These are phyloP conservation scores for Ormia ochracea DNA, from an alignment of 2,888 invertebrate genomes.

Conservation along the genomic window DNA sequence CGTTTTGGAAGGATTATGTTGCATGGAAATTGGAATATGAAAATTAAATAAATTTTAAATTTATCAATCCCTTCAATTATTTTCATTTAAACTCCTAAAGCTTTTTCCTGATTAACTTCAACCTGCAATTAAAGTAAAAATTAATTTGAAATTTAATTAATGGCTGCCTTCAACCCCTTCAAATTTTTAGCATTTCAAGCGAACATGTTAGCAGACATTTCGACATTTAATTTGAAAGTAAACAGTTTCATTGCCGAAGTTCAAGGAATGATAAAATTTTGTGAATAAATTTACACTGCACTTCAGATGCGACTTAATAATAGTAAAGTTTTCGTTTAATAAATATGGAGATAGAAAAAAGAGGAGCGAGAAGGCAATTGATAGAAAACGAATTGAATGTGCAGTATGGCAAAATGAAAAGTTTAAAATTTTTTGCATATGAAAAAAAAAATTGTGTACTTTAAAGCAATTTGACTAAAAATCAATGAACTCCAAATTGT, in stretches of 20 bases:
- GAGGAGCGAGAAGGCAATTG: neutral
- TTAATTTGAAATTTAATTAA: constrained; percentile 26
- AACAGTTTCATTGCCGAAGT: constrained; percentile 28
- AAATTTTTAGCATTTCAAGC: neutral
- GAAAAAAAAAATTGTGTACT: too few species aligned
- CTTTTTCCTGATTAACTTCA: constrained; percentile 6
- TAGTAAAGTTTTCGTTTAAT: constrained; percentile 41
- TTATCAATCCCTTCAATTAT: neutral
- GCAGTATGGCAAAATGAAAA: neutral
- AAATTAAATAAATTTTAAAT: neutral
- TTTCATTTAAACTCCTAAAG: neutral
- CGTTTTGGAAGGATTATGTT: too few species aligned
- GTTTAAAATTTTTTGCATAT: neutral
- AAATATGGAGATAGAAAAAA: neutral
- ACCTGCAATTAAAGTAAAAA: constrained; percentile 28
- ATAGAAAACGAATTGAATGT: neutral
- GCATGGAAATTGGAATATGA: too few species aligned
- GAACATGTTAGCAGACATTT: constrained; percentile 12
- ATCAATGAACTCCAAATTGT: too few species aligned
- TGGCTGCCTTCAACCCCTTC: constrained; percentile 1
- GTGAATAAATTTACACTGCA: constrained; percentile 57
- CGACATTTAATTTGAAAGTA: constrained; percentile 41
- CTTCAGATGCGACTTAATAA: constrained; percentile 39
- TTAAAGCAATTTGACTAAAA: too few species aligned
- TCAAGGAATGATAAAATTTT: constrained; percentile 43